Evolutionary conservation across 1,140 invertebrate genomes (phyloP), one percentile per base, ranked within the genome.

Genomic region (Lepidurus apus): DNA sequence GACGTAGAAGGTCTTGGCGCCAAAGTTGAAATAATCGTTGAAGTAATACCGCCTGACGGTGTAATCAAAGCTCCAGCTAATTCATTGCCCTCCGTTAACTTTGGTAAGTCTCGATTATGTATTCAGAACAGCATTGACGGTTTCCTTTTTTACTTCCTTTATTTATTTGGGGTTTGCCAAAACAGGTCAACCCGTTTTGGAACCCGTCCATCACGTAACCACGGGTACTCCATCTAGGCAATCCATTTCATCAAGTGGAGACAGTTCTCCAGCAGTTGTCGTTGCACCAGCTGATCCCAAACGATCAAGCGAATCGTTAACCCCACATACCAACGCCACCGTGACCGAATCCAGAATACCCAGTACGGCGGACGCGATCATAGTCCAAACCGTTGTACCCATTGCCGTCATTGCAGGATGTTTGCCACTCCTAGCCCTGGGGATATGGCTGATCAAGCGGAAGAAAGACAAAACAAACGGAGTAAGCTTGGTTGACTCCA

Each of bases 311-410:
- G 53, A 65, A 65, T 1, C 13, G 8, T 4, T 7, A 7, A 65
- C 53, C 6, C 53, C 21, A 21, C 53, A 65, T 17, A 17, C 53
- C 53, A 65, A 65, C 13, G 53, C 53, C 8, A 65, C 53, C 13
- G 53, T 65, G 13, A 65, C 53, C 76, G 76, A 77, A 53, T 77
- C 44, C 34, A 43, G 44, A 10, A 43, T 43, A 13, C 74, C 74
- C 44, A 47, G 43, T 26, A 47, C 75, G 43, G 74, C 74, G 34
- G 74, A 26, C 74, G 34, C 74, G 34, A 75, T 75, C 74, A 24
- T 75, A 24, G 43, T 44, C 43, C 44, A 65, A 9, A 77, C 76
- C 79, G 81, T 79, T 78, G 53, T 65, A 21, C 53, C 53, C 53
- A 65, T 65, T 65, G 53, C 53, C 13, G 53, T 65, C 53, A 65